These are phyloP conservation scores for Mirza zaza DNA, from an alignment of 2,113 vertebrate species.

Conservation along the genomic window DNA sequence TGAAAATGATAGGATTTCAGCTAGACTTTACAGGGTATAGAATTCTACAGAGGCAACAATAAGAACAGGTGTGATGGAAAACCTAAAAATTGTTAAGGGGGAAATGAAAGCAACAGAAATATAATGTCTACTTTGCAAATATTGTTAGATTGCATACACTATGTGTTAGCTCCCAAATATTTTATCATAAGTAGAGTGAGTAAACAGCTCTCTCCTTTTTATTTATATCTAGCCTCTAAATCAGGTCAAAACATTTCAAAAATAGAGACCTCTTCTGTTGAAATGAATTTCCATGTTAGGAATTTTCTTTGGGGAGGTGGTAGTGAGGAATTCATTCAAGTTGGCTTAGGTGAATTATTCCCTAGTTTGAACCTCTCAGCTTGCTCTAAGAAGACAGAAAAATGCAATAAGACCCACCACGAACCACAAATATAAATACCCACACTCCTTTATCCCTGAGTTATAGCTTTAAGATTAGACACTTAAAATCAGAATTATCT, in stretches of 20 bases:
- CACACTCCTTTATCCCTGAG: constrained; percentile 38
- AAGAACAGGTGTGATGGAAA: neutral
- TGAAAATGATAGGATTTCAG: neutral
- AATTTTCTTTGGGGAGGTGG: constrained; percentile 21
- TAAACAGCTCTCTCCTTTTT: constrained; percentile 37
- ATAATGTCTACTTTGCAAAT: neutral
- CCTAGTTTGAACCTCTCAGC: neutral
- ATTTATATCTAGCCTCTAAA: constrained; percentile 44
- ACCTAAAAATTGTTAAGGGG: neutral
- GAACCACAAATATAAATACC: constrained; percentile 60
- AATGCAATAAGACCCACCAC: constrained; percentile 48
- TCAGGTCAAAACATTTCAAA: constrained; percentile 47
- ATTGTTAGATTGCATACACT: neutral
- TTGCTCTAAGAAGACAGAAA: constrained; percentile 34
- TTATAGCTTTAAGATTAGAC: constrained; percentile 54
- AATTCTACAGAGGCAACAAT: neutral
- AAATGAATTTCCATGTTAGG: constrained; percentile 52
- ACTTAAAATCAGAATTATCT: constrained; percentile 67
- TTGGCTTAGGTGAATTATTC: constrained; percentile 55
- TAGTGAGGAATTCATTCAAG: constrained; percentile 46
- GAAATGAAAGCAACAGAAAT: constrained; percentile 26
- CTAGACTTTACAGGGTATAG: neutral
- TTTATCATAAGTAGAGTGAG: constrained; percentile 29
- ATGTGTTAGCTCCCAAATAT: constrained; percentile 4
- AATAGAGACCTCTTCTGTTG: neutral